Conservation (phyloP, 2,888 invertebrate genomes). For the Sminthurides aquaticus region DNA sequence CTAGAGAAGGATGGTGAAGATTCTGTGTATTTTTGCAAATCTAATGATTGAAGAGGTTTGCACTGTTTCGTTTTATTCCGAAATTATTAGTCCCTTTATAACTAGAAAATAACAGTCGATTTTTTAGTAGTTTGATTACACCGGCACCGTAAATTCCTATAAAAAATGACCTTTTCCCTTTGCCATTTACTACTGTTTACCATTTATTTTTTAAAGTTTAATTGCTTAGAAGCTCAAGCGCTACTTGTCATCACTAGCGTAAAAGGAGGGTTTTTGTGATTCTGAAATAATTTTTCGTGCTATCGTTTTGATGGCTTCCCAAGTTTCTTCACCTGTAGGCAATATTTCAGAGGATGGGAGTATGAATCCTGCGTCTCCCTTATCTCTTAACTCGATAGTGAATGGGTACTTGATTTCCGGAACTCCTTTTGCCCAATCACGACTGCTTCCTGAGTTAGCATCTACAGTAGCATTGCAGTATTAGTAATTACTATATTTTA, state of each 20-base stretch:
- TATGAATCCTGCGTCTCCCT: conserved; percentile 27
- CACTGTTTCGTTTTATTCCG: too few relatives aligned
- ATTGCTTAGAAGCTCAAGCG: too few relatives aligned
- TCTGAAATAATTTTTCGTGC: conserved; percentile 30
- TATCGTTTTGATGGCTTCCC: conserved; percentile 39
- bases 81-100: too few relatives aligned
- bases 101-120: too few relatives aligned
- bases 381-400: conserved; percentile 36
- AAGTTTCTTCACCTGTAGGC: conserved; percentile 37
- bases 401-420: conserved; percentile 34
- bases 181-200: too few relatives aligned
- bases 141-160: too few relatives aligned
- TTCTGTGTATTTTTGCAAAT: conserved; percentile 4
- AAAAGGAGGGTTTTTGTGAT: conserved; percentile 17
- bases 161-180: too few relatives aligned
- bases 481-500: background rate
- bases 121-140: too few relatives aligned
- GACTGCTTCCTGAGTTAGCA: conserved; percentile 33
- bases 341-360: conserved; percentile 33
- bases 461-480: conserved; percentile 22
- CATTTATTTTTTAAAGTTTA: too few relatives aligned
- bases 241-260: background rate
- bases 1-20: conserved; percentile 23
- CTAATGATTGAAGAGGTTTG: too few relatives aligned
- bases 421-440: conserved; percentile 37